Evolutionary conservation across 2,888 invertebrate species (phyloP).

Genomic region (Pheosia tremula): DNA sequence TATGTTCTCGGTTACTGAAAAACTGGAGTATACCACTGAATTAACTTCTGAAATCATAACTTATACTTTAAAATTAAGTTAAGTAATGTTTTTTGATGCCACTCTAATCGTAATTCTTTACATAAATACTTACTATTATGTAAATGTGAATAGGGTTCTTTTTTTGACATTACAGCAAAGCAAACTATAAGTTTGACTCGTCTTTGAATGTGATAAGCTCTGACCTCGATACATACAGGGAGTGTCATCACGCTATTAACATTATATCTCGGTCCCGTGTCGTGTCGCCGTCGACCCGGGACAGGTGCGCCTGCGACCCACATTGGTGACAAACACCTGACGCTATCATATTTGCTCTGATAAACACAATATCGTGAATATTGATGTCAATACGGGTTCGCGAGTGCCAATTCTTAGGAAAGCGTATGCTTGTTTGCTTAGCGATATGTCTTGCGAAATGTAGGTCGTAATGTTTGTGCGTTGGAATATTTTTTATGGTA

Average conservation of each 20-base stretch:
- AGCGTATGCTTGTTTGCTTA: slow-evolving; percentile 49
- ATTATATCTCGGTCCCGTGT: not conserved
- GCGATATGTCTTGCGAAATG: slow-evolving; percentile 35
- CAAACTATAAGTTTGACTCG: not conserved
- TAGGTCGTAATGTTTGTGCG: slow-evolving; percentile 24
- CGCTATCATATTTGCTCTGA: slow-evolving; percentile 44
- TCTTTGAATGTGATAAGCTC: not conserved
- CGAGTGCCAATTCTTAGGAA: slow-evolving; percentile 53
- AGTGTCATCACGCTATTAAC: not conserved
- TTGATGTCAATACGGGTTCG: slow-evolving; percentile 51
- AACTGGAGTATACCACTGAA: too few relatives aligned
- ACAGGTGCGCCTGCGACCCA: slow-evolving; percentile 43
- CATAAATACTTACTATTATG: too few relatives aligned
- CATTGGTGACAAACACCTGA: slow-evolving; percentile 38
- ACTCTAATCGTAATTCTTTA: too few relatives aligned
- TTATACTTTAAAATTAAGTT: too few relatives aligned
- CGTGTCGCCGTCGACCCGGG: slow-evolving; percentile 6
- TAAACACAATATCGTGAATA: slow-evolving; percentile 44
- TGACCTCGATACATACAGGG: not conserved
- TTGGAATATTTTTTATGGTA: not conserved
- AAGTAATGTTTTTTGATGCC: too few relatives aligned
- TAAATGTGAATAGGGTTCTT: too few relatives aligned
- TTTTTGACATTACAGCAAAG: too few relatives aligned
- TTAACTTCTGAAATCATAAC: too few relatives aligned
- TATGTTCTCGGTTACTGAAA: too few relatives aligned